Conservation (phyloP, 2,888 invertebrate species). For the Nomada ruficornis region DNA sequence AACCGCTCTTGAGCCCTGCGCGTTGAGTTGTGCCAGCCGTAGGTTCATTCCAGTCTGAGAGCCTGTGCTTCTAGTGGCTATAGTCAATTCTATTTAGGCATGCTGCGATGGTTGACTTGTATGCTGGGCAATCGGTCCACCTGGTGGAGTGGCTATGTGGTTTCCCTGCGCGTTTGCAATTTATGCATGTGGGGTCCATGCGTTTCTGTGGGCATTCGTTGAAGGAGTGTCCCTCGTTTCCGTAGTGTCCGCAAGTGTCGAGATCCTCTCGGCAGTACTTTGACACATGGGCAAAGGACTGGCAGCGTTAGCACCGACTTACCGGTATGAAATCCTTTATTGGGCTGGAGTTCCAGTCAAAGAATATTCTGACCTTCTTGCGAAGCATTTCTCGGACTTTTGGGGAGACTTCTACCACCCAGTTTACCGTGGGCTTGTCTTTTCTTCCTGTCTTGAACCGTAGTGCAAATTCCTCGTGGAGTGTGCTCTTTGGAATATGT, state of each 20-base stretch:
- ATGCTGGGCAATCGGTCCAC: background rate
- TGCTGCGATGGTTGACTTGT: background rate
- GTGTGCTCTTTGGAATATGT: background rate
- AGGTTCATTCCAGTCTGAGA: too few species aligned
- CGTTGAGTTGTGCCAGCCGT: background rate
- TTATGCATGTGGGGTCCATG: background rate
- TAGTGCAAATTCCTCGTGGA: background rate
- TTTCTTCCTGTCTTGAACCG: background rate
- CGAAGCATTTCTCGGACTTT: background rate
- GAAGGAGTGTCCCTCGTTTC: background rate
- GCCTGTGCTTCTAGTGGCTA: background rate
- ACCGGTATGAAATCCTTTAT: background rate
- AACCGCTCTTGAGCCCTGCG: background rate
- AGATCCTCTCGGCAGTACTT: background rate
- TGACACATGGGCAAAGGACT: slow-evolving; percentile 5
- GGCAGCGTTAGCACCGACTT: slow-evolving; percentile 5
- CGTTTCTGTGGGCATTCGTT: background rate
- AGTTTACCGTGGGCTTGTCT: background rate
- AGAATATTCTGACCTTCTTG: background rate
- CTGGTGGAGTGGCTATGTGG: background rate
- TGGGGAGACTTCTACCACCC: slow-evolving; percentile 5
- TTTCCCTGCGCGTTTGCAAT: background rate
- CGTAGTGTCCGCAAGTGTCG: background rate
- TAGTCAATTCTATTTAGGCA: background rate
- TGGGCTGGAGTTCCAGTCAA: background rate